Conservation (phyloP, 2,797 vertebrate species). For the Corythornis leucogaster region DNA sequence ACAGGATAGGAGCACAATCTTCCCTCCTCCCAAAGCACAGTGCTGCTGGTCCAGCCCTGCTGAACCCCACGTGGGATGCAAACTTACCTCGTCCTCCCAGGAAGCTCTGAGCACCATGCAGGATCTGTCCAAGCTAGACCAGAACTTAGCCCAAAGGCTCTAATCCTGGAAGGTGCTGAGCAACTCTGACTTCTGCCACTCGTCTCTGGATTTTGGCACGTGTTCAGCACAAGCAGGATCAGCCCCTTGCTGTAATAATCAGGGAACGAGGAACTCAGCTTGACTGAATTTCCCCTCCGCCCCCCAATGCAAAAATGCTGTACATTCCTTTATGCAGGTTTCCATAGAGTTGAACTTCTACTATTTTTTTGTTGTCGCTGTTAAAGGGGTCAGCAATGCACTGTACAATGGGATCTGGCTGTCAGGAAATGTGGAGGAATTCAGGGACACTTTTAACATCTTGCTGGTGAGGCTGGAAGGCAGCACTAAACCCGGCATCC, state of each 20-base stretch:
- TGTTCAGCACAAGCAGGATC: conserved; percentile 24
- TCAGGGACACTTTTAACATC: conserved; percentile 60
- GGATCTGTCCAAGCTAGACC: neutral
- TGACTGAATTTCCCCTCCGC: conserved; percentile 18
- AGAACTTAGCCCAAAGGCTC: neutral
- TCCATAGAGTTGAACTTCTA: conserved; percentile 76
- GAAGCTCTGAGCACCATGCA: neutral
- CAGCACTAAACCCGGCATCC: neutral
- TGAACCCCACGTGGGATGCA: neutral
- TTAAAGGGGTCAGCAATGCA: conserved; percentile 75
- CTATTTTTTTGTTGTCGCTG: conserved; percentile 51
- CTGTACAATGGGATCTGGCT: conserved; percentile 58
- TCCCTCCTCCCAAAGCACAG: neutral
- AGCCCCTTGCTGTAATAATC: conserved; percentile 34
- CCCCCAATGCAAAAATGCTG: conserved; percentile 68
- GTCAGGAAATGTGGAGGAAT: conserved; percentile 68
- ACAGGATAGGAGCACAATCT: neutral
- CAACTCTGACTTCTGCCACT: neutral
- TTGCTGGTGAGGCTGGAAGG: conserved; percentile 39
- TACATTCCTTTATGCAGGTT: conserved; percentile 77
- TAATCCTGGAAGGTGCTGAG: conserved; percentile 51
- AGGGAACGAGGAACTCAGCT: conserved; percentile 41
- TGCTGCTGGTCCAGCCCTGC: neutral
- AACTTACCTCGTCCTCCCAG: neutral
- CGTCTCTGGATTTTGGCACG: conserved; percentile 7